Base-by-base conservation (phyloP, 64 coral and sea anemone genomes). In the Hydrozoanthus tunicans region DNA sequence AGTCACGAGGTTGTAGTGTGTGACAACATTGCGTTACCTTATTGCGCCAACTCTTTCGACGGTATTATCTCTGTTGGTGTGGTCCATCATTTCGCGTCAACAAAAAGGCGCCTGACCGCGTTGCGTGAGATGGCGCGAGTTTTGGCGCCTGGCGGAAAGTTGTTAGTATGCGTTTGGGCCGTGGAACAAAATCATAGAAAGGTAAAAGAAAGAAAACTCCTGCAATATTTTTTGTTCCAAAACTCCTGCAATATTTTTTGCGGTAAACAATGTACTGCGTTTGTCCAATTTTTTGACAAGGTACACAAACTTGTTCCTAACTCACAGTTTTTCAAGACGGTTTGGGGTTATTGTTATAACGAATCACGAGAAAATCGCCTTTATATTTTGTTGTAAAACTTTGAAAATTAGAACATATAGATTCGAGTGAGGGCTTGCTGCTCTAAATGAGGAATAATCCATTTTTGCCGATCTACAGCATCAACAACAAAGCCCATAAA, bases 1-100 rank as follows among this genome's bases (percentile, higher is more conserved):
- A 83, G 79, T 25, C 89, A 94, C 17, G 92, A 99, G 62, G 79
- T 99, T 76, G 79, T 92, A 7, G 73, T 93, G 24, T 95, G 94
- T 67, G 90, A 99, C 73, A 99, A 99, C 55, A 91, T 96, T 59
- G 78, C 56, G 26, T 93, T 99, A 56, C 97, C 97, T 17, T 96
- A 92, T 84, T 92, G 78, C 13, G 79, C 91, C 9, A 80, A 63
- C 73, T 93, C 89, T 13, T 80, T 99, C 79, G 97, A 99, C 77
- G 97, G 94, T 6, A 91, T 99, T 9, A 99, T 99, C 24, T 99
- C 97, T n/a, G 92, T 99, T 62, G 97, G 97, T 6, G 97, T 99
- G 70, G 93, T 99, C 69, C 97, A 99, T 82, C 97, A 99, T 76
- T 95, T 99, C 81, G 97, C 97, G 25, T 94, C 97, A 2, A 59